Evolutionary conservation across 2,797 vertebrate species (phyloP).

Genomic region (Sparus aurata): DNA sequence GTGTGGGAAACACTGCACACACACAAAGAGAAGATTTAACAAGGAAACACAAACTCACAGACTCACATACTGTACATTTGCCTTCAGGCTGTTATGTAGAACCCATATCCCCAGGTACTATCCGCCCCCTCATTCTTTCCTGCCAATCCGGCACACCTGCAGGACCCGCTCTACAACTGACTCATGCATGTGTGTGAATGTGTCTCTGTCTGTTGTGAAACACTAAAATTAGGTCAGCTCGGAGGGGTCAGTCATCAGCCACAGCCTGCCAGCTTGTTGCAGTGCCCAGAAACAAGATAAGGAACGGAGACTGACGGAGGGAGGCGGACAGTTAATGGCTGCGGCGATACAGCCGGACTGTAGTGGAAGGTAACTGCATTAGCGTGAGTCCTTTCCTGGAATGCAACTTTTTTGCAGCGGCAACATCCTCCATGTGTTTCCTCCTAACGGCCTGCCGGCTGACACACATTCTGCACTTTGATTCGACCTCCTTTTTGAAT

Average conservation of each 20-base stretch:
- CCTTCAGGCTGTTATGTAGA: constrained; percentile 51
- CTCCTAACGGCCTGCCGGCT: not conserved
- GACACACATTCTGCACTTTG: constrained; percentile 7
- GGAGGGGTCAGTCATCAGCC: constrained; percentile 32
- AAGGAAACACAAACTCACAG: not conserved
- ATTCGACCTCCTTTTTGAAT: constrained; percentile 16
- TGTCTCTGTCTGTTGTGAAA: constrained; percentile 24
- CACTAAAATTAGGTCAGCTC: constrained; percentile 51
- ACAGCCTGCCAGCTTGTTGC: constrained; percentile 31
- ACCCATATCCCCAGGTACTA: constrained; percentile 46
- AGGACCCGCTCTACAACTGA: constrained; percentile 55
- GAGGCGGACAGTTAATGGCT: not conserved
- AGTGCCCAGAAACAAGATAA: constrained; percentile 40
- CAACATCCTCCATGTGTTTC: constrained; percentile 70
- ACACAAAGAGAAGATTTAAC: not conserved
- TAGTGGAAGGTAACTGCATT: constrained; percentile 26
- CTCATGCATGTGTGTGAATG: not conserved
- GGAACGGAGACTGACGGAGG: not conserved
- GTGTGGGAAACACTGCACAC: not conserved
- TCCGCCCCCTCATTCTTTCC: constrained; percentile 33
- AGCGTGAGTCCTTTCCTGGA: constrained; percentile 63
- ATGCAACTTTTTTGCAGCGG: constrained; percentile 47
- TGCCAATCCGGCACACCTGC: constrained; percentile 48
- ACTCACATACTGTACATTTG: constrained; percentile 22
- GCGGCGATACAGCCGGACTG: not conserved